Evolutionary conservation across 2,113 vertebrate species (phyloP).

Genomic region (Salvelinus sp.): DNA sequence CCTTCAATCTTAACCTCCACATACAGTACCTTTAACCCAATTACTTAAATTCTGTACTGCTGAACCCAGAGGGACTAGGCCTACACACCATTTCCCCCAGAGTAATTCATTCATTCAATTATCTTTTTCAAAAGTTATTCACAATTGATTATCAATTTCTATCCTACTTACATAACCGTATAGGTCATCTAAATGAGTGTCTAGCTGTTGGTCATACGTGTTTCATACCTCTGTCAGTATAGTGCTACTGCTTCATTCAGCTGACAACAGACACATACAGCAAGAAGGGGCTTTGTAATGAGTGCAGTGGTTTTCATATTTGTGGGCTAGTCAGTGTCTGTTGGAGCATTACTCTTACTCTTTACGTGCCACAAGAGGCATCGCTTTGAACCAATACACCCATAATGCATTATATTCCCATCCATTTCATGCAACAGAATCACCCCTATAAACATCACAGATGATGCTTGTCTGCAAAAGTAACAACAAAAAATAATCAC

Average conservation of each 20-base stretch:
- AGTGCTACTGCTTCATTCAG: not conserved
- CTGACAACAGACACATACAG: slow-evolving; percentile 4
- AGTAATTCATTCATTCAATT: too few relatives aligned
- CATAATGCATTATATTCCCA: not conserved
- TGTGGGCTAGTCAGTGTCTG: slow-evolving; percentile 15
- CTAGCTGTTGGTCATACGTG: not conserved
- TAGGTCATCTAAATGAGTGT: too few relatives aligned
- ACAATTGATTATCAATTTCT: too few relatives aligned
- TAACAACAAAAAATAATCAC: not conserved
- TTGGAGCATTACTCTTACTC: slow-evolving; percentile 1
- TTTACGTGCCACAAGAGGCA: not conserved
- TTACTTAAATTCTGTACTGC: not conserved
- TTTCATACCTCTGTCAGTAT: not conserved
- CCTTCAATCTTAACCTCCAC: not conserved
- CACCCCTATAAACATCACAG: slow-evolving; percentile 2
- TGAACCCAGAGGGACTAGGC: not conserved
- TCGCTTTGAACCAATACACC: not conserved
- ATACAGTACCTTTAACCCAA: not conserved
- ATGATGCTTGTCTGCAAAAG: slow-evolving; percentile 12
- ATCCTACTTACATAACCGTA: too few relatives aligned
- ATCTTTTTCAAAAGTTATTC: too few relatives aligned
- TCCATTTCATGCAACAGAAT: not conserved
- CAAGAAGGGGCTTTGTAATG: not conserved
- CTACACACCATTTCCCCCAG: too few relatives aligned
- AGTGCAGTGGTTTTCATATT: slow-evolving; percentile 48